Conservation (phyloP, 1,140 invertebrate genomes). For the Bombus pyrosoma region DNA sequence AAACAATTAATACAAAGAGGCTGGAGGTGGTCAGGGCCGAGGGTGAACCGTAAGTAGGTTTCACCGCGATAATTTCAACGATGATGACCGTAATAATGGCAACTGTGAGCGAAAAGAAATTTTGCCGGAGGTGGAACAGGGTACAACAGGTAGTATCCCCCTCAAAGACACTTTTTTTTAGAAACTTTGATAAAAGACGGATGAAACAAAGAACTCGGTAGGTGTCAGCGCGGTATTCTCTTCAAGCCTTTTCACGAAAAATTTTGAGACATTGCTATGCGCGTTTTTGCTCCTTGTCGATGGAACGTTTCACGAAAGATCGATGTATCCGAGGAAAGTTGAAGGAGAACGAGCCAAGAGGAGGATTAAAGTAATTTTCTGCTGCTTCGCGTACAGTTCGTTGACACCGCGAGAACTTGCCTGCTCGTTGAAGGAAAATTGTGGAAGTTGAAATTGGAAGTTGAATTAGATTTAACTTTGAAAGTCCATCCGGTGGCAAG, state of each 20-base stretch:
- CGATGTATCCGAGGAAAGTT: background rate
- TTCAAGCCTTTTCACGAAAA: background rate
- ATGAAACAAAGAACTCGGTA: background rate
- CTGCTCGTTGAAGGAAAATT: constrained; percentile 28
- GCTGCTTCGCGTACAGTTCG: constrained; percentile 16
- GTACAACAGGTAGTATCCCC: constrained; percentile 39
- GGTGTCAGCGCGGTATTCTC: background rate
- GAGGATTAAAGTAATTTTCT: constrained; percentile 37
- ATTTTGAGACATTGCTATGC: background rate
- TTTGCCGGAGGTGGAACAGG: background rate
- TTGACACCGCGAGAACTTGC: constrained; percentile 21
- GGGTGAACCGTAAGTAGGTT: background rate
- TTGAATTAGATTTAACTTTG: constrained; percentile 51
- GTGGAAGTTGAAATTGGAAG: constrained; percentile 42
- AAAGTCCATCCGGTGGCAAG: constrained; percentile 7
- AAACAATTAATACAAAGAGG: constrained; percentile 12
- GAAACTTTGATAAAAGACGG: background rate
- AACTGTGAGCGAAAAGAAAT: background rate
- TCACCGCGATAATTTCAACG: constrained; percentile 15
- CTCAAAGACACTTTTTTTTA: background rate
- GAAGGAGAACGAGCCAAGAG: background rate
- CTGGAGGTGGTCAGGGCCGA: background rate
- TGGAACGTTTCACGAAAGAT: background rate
- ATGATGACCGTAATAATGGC: constrained; percentile 15
- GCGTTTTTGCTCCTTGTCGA: background rate